phyloP scores from a whole-genome alignment of 2,797 vertebrate genomes.

The Rachycentron canadum region DNA sequence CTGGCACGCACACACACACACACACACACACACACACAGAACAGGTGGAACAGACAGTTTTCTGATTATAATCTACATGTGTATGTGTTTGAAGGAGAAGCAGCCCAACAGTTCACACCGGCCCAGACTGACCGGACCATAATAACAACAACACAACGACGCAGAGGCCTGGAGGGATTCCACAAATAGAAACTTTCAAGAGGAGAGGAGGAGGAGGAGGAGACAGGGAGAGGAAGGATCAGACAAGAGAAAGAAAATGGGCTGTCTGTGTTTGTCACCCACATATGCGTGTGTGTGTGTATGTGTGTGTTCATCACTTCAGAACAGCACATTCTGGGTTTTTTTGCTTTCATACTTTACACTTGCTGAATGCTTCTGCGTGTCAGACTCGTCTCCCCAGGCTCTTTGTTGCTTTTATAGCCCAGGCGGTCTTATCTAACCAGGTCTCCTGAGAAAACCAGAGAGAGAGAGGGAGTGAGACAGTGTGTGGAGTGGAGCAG shows the following conservation, averaged over 20 bases:
- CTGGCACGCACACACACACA: constrained; percentile 34
- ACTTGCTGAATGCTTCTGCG: constrained; percentile 66
- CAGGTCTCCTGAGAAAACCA: constrained; percentile 61
- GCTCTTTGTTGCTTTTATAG: constrained; percentile 74
- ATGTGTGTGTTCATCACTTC: constrained; percentile 29
- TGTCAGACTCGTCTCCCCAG: constrained; percentile 60
- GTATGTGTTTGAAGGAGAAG: constrained; percentile 11
- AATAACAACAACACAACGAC: constrained; percentile 60
- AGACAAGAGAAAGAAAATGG: constrained; percentile 55
- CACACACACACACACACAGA: constrained; percentile 16
- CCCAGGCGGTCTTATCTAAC: constrained; percentile 78
- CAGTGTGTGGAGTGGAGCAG: neutral
- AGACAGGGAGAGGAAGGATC: constrained; percentile 54
- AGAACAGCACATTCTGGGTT: constrained; percentile 60
- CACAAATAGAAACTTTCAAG: constrained; percentile 68
- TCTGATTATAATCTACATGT: constrained; percentile 33
- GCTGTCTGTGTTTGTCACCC: constrained; percentile 69
- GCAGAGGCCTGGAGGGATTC: constrained; percentile 59
- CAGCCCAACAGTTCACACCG: constrained; percentile 38
- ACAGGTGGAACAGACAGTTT: constrained; percentile 57
- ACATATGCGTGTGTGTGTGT: constrained; percentile 43
- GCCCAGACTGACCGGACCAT: constrained; percentile 45
- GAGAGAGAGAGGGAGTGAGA: constrained; percentile 10
- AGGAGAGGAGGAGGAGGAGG: constrained; percentile 38
- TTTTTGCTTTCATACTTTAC: constrained; percentile 52